Conservation (phyloP, 2,888 invertebrate genomes). For the Plebejus anna region DNA sequence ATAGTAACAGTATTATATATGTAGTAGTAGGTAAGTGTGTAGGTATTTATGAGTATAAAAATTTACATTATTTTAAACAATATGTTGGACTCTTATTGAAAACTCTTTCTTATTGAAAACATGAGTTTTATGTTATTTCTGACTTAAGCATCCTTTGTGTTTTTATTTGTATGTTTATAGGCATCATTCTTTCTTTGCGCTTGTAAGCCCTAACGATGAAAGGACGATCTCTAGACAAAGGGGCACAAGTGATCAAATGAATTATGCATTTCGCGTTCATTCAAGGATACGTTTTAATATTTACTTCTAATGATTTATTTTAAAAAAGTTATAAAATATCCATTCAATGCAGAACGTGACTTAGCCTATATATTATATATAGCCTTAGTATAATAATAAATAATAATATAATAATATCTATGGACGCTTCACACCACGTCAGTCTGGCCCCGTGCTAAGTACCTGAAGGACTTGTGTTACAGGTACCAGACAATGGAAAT, state of each 20-base stretch:
- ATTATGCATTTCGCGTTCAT: slow-evolving; percentile 20
- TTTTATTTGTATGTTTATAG: neutral
- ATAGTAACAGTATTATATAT: no score
- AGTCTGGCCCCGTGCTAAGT: no score
- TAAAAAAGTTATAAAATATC: slow-evolving; percentile 7
- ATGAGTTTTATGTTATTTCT: neutral
- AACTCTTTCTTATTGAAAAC: no score
- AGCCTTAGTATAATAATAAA: no score
- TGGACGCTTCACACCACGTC: no score
- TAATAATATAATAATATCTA: no score
- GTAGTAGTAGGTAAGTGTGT: no score
- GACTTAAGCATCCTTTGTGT: neutral
- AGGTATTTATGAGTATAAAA: no score
- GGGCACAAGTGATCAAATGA: slow-evolving; percentile 2
- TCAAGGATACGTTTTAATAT: slow-evolving; percentile 19
- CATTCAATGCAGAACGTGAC: neutral
- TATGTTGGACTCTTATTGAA: no score
- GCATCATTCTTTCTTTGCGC: neutral
- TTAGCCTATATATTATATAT: neutral
- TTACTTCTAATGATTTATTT: slow-evolving; percentile 1
- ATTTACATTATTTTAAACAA: no score
- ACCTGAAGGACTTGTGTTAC: no score
- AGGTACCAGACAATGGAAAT: no score
- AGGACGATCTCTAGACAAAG: slow-evolving; percentile 1
- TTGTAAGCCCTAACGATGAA: neutral